Evolutionary conservation across 2,113 vertebrate genomes (phyloP), one percentile per base, ranked within the genome.

Genomic region (Peromyscus leucopus): DNA sequence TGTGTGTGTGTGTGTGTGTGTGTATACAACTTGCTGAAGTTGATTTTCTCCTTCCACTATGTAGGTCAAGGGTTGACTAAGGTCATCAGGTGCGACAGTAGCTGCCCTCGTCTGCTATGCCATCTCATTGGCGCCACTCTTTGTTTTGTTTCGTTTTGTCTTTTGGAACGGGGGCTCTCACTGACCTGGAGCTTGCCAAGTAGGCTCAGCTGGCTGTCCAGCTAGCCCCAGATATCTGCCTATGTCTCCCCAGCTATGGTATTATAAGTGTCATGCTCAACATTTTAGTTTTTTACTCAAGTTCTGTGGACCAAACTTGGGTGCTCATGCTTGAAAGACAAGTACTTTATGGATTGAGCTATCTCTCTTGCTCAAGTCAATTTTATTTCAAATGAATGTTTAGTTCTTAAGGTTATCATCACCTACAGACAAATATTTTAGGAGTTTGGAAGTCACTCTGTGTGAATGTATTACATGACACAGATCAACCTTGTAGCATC

Each of bases 381-480:
- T 46, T 63, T 63, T 65, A 96, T 98, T 98, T 98, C 97, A 98
- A 98, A 90, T 15, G 65, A 97, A 96, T 98, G 91, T 97, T 98
- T 98, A 26, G 21, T 55, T 91, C 21, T 10, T 12, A 79, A 92
- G 97, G 96, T 93, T 97, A 98, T 98, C 97, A 97, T 98, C 98
- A 94, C 76, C 78, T 97, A 95, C 24, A 83, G 96, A 61, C 82
- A 67, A 96, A 24, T 91, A 71, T 91, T 91, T 97, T 93, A 95
- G 79, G 93, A 96, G 39, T 95, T 10, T 94, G 39, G 74, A 96
- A 96, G 93, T 97, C 5, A 42, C 91, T 97, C 55, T 92, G 26
- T 92, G 39, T 91, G 24, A 96, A 42, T 59, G 51, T 91, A n/a
- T 94, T 84, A 15, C 75, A 96, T 98, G 85, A 75, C 94, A 36